phyloP scores from a whole-genome alignment of 2,888 invertebrate genomes.

The Leptopilina myrica region DNA sequence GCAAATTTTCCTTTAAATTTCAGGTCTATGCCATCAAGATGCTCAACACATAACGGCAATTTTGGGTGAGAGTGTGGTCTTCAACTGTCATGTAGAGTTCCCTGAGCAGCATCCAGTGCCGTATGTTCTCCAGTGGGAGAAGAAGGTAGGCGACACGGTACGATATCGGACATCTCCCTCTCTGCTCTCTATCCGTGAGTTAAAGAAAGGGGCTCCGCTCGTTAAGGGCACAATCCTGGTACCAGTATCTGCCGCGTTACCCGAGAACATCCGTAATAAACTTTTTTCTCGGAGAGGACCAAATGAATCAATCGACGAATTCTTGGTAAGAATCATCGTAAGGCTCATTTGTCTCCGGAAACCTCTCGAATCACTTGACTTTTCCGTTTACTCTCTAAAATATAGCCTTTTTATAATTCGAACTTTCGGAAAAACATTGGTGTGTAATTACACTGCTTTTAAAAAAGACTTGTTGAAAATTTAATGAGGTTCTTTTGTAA shows the following conservation, averaged over 20 bases:
- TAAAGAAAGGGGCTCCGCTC: slow-evolving; percentile 71
- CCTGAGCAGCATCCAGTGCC: slow-evolving; percentile 97
- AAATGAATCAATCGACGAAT: slow-evolving; percentile 58
- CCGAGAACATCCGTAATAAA: slow-evolving; percentile 58
- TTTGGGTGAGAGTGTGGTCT: slow-evolving; percentile 97
- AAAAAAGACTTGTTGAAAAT: not conserved
- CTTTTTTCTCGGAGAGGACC: slow-evolving; percentile 56
- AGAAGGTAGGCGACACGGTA: slow-evolving; percentile 98
- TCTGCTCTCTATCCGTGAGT: slow-evolving; percentile 77
- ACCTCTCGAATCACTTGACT: slow-evolving; percentile 52
- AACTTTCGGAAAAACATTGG: not conserved
- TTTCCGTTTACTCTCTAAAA: slow-evolving; percentile 34
- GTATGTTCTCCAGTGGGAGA: slow-evolving; percentile 99
- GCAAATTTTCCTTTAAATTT: slow-evolving; percentile 62
- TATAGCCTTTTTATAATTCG: not conserved
- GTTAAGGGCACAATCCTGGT: slow-evolving; percentile 64
- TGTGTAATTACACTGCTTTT: not conserved
- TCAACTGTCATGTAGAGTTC: slow-evolving; percentile 98
- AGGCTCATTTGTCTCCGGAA: slow-evolving; percentile 55
- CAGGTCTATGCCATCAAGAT: slow-evolving; percentile 90
- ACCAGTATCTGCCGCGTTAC: slow-evolving; percentile 61
- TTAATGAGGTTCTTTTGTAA: too few relatives aligned
- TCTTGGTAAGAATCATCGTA: slow-evolving; percentile 61
- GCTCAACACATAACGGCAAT: slow-evolving; percentile 98
- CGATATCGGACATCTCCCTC: slow-evolving; percentile 81